phyloP scores from a whole-genome alignment of 1,140 invertebrate genomes.

The Drosophila nigromelanica region DNA sequence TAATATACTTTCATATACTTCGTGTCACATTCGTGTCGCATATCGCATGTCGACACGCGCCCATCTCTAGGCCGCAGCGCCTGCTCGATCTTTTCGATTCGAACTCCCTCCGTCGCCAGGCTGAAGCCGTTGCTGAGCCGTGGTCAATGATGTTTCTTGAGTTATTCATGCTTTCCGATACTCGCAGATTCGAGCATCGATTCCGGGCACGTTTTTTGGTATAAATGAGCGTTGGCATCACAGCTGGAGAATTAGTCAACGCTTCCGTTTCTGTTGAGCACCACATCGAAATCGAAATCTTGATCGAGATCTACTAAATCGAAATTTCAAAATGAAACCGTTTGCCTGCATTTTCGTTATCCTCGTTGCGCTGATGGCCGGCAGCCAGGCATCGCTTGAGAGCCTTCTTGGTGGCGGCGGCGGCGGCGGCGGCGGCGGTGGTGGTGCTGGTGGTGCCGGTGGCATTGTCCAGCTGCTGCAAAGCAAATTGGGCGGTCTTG shows the following conservation, averaged over 20 bases:
- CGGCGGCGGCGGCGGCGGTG: conserved; percentile 50
- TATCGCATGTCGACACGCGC: background rate
- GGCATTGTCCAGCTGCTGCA: conserved; percentile 62
- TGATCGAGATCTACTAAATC: conserved; percentile 8
- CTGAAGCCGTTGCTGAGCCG: conserved; percentile 14
- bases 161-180: conserved; percentile 25
- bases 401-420: conserved; percentile 66
- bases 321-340: conserved; percentile 62
- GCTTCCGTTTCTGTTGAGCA: conserved; percentile 63
- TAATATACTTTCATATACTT: too few species aligned
- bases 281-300: conserved; percentile 24
- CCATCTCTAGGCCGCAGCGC: conserved; percentile 8
- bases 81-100: conserved; percentile 14
- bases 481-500: conserved; percentile 54
- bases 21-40: too few species aligned
- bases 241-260: conserved; percentile 63
- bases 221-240: conserved; percentile 57
- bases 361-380: conserved; percentile 62
- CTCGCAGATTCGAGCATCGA: conserved; percentile 23
- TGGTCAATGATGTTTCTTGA: conserved; percentile 41
- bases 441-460: conserved; percentile 42
- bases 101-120: conserved; percentile 2
- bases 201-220: conserved; percentile 37
- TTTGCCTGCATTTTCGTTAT: conserved; percentile 73
- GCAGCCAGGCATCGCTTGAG: conserved; percentile 57